These are phyloP conservation scores for Diarsia dahlii DNA, from an alignment of 2,888 invertebrate genomes.

Conservation along the genomic window DNA sequence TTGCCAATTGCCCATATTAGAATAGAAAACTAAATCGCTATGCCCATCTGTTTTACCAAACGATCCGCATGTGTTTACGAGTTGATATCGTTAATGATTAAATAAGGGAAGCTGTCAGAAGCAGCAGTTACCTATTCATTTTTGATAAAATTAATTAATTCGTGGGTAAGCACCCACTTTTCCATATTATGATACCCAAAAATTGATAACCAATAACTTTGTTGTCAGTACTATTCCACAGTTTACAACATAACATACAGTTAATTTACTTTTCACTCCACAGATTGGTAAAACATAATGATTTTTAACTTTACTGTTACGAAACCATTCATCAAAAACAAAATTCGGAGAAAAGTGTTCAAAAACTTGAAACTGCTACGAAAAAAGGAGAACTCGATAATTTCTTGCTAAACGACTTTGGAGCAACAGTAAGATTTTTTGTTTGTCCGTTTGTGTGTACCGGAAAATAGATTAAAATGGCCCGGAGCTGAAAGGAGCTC, in stretches of 20 bases:
- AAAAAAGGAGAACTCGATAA: slow-evolving; percentile 67
- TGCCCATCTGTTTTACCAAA: neutral
- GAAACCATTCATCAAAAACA: slow-evolving; percentile 46
- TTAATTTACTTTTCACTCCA: slow-evolving; percentile 39
- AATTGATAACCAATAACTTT: neutral
- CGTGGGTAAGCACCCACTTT: neutral
- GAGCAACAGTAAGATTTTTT: slow-evolving; percentile 70
- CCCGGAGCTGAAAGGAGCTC: slow-evolving; percentile 80
- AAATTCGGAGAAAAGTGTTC: slow-evolving; percentile 40
- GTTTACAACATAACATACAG: slow-evolving; percentile 11
- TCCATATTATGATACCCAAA: neutral
- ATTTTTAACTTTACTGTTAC: slow-evolving; percentile 37
- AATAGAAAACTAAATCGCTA: neutral
- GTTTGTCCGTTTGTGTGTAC: slow-evolving; percentile 79
- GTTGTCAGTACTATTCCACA: neutral
- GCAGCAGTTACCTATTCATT: neutral
- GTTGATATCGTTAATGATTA: neutral
- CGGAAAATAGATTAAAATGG: slow-evolving; percentile 88
- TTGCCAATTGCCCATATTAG: neutral
- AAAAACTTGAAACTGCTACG: slow-evolving; percentile 40
- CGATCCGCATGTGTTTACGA: neutral
- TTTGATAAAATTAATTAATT: neutral
- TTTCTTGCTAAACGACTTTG: slow-evolving; percentile 77
- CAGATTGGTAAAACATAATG: slow-evolving; percentile 42
- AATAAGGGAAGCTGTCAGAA: neutral